Evolutionary conservation across 2,113 vertebrate species (phyloP), one percentile per base, ranked within the genome.

Genomic region (Lichenostomus cassidix): DNA sequence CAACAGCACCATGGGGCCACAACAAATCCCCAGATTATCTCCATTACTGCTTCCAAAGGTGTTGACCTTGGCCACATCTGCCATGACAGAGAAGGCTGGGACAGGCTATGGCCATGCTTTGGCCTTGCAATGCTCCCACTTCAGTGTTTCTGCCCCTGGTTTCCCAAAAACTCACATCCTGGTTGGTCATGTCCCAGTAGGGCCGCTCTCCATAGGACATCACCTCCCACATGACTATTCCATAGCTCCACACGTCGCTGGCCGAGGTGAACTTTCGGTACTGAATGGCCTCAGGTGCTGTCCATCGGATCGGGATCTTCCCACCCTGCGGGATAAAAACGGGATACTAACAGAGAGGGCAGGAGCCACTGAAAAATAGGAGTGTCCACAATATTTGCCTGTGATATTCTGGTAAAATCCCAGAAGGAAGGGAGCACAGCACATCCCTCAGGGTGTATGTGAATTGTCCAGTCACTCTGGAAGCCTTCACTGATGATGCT

Each of bases 181-280:
- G 98, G 83, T 98, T 98, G 95, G 98, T 98, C 98, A 98, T 98
- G 73, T 98, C 98, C 98, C 98, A 98, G 97, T 98, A 98, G 33
- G 98, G 98, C 59, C 98, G 76, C 79, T 98, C 98, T n/a, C 98
- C 98, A 0, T 98, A 98, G 4, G 98, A 98, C 98, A 98, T 98
- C 94, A 98, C 98, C 75, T 98, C 98, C 98, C 98, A 98, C 98
- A 98, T 98, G 91, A 98, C 98, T 0, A 98, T 98, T 0, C 98
- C 98, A 0, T 98, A 98, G 95, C 98, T 98, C 98, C 98, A 98
- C 39, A 98, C 98, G 0, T 98, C 98, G 1, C 98, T 98, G 96
- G 98, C 98, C 0, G 98, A 98, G 23, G 98, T 98, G 96, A 98
- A 98, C 59, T 98, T 98, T 11, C 98, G 93, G 95, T 98, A 98